Evolutionary conservation across 2,888 invertebrate genomes (phyloP), one percentile per base, ranked within the genome.

Genomic region (Asteroscopus sphinx): DNA sequence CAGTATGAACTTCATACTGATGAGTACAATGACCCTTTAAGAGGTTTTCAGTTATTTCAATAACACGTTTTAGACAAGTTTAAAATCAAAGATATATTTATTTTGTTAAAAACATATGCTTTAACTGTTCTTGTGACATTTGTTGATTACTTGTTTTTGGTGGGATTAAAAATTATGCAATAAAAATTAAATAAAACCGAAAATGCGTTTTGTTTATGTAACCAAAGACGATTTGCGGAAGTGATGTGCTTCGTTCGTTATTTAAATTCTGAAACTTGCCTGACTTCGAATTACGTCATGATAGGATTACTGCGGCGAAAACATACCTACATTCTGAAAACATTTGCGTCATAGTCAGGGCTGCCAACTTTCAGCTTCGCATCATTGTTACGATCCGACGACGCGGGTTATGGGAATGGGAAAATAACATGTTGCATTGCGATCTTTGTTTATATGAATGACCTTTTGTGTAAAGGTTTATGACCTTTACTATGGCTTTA

Each of bases 141-240:
- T 86, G 85, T 89, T 90, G 73, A 80, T 82, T 71, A 72, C 72
- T 71, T 78, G 85, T 83, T 86, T 84, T 88, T 85, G 83, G 81
- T 83, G 85, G 87, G 84, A 87, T 87, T 75, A 80, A 81, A 83
- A 83, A 87, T 85, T 87, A 88, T 80, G 83, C 83, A 92, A 90
- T 91, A 90, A 90, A 21, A 86, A 79, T 80, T 73, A 81, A 82
- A 79, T 58, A 57, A 68, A 64, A 52, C 35, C 11, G 4, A 12
- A 33, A 40, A 3, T 62, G 36, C 41, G 46, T 41, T 56, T 57
- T 17, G n/a, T 15, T 45, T 51, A 33, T 15, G 6, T 36, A 15
- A 28, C 26, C 16, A 3, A 6, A 17, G 21, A 11, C 3, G 0
- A 35, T n/a, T 8, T 5, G 7, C 6, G 3, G 3, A 28, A 28